Conservation (phyloP, 2,888 invertebrate genomes). For the Lottia scabra region DNA sequence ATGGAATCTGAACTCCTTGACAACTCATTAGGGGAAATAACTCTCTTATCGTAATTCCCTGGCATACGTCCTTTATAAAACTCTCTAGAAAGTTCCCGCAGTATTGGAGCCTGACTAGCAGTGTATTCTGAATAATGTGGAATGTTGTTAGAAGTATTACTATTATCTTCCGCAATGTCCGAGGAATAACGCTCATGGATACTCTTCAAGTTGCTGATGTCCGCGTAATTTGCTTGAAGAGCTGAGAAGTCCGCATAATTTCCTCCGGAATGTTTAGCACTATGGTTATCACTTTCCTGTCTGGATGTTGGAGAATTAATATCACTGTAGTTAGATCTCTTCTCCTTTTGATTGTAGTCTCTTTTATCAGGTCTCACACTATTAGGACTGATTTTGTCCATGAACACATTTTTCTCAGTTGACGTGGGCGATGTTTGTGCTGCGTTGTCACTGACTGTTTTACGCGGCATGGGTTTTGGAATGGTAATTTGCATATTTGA, state of each 20-base stretch:
- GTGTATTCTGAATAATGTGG: constrained; percentile 25
- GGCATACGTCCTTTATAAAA: constrained; percentile 48
- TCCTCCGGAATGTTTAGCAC: background rate
- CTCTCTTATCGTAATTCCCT: constrained; percentile 22
- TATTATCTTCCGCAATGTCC: constrained; percentile 19
- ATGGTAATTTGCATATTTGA: constrained; percentile 27
- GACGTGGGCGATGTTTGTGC: constrained; percentile 26
- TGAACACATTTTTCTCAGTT: constrained; percentile 24
- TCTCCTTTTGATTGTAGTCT: background rate
- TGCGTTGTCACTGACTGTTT: constrained; percentile 28
- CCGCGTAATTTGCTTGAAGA: background rate
- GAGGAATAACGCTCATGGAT: constrained; percentile 37
- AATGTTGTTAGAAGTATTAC: background rate
- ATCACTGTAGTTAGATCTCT: background rate
- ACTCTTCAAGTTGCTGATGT: constrained; percentile 20
- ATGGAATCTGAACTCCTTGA: constrained; percentile 13
- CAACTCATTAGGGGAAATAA: background rate
- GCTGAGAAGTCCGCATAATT: background rate
- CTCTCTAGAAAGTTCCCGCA: constrained; percentile 61
- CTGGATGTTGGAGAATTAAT: background rate
- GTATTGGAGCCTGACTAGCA: constrained; percentile 51
- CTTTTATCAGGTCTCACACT: background rate
- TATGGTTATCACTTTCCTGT: background rate
- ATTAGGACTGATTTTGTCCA: constrained; percentile 39
- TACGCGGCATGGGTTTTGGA: constrained; percentile 19